Base-by-base conservation (phyloP, 2,888 invertebrate genomes). In the Sipha maydis region DNA sequence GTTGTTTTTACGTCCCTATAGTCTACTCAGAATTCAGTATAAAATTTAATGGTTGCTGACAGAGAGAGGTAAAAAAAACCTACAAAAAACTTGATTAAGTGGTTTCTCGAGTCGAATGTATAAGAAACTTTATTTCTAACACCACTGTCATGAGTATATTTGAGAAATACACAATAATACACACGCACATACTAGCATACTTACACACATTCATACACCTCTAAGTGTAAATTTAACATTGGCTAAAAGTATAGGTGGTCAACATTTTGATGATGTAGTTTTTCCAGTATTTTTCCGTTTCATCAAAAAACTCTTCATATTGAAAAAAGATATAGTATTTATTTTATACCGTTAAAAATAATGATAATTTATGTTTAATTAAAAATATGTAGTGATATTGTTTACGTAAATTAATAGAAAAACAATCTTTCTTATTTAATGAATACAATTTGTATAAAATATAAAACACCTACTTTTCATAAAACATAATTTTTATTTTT, bases 21-120 rank as follows among this genome's bases (percentile, higher is more conserved):
- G 71, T 83, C 56, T 48, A 73, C n/a, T 83, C 19, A 83, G n/a
- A 73, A 75, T 75, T 83, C 31, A 56, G 83, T 38, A 83, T 25
- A 8, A 73, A 54, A 73, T 73, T 73, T 83, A 83, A 83, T 73
- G 34, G 38, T 19, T n/a, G 38, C 56, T n/a, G 38, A n/a, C 56
- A 5, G 75, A 34, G 38, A 38, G 34, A 11, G 34, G 48, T 38
- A 31, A 41, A 69, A 3, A 28, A 31, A 48, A 14, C 11, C 14
- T 48, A 17, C 54, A 56, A 73, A 38, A 75, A 75, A 9, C n/a
- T 73, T 34, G 83, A 75, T 83, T 83, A 56, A 83, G 56, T 75
- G 34, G 56, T 75, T 75, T 56, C 17, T 38, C 34, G 73, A 73
- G 83, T 83, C 21, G 17, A 71, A 34, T 73, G 25, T 31, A 71